Conservation (phyloP, 2,888 invertebrate species). For the Trachelus troglodyta region DNA sequence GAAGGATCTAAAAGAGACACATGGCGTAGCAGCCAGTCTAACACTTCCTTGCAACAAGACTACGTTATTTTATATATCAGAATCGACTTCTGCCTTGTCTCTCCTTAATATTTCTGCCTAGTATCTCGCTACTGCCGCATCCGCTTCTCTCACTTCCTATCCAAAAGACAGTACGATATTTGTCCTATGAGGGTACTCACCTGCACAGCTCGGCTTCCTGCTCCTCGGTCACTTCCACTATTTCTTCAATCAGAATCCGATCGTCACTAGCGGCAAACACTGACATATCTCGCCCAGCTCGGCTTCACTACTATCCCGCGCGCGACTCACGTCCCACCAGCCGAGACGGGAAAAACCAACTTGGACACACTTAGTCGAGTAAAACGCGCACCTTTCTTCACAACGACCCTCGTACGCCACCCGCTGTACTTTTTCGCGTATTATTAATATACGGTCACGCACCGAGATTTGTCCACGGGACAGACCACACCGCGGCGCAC, state of each 20-base stretch:
- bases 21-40: neutral
- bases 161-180: neutral
- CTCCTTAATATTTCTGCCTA: neutral
- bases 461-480: constrained; percentile 63
- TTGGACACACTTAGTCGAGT: neutral
- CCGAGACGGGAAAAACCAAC: constrained; percentile 25
- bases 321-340: constrained; percentile 36
- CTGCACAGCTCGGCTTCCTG: constrained; percentile 59
- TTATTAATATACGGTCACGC: constrained; percentile 25
- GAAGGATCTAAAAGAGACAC: neutral
- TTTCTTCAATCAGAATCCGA: constrained; percentile 69
- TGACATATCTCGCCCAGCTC: constrained; percentile 67
- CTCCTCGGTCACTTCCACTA: constrained; percentile 69
- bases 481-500: constrained; percentile 68
- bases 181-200: constrained; percentile 37
- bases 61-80: neutral
- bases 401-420: neutral
- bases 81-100: neutral
- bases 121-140: neutral
- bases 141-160: neutral
- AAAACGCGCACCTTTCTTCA: neutral
- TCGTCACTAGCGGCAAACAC: constrained; percentile 69
- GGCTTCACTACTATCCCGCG: constrained; percentile 28
- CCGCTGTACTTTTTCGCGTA: neutral
- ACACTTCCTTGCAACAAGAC: neutral